phyloP scores from a whole-genome alignment of 2,113 vertebrate genomes.

The Noctilio leporinus region DNA sequence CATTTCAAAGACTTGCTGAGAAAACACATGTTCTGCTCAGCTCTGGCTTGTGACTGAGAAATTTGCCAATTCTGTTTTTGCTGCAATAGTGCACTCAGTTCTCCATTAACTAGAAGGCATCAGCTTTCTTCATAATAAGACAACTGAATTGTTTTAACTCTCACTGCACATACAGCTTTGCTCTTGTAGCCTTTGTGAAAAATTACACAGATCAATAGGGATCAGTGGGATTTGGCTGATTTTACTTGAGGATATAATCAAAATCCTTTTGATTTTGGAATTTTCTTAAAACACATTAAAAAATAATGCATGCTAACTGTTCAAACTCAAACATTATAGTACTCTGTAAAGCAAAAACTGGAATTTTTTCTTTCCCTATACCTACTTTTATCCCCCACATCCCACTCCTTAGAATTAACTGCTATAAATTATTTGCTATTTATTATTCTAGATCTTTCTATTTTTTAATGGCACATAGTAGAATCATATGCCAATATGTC shows the following conservation, averaged over 20 bases:
- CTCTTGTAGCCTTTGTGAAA: background rate
- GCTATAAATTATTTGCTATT: background rate
- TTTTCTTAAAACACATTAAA: background rate
- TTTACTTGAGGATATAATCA: background rate
- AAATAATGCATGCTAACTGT: background rate
- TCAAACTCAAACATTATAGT: background rate
- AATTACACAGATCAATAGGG: background rate
- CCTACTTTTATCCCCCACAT: background rate
- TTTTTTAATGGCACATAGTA: background rate
- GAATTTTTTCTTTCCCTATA: background rate
- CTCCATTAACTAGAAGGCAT: background rate
- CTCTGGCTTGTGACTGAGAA: background rate
- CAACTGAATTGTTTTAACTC: background rate
- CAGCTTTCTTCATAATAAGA: background rate
- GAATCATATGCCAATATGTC: background rate
- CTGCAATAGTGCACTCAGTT: background rate
- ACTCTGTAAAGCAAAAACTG: background rate
- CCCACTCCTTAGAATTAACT: background rate
- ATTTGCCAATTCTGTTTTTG: background rate
- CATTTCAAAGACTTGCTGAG: background rate
- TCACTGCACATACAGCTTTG: background rate
- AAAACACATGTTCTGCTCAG: background rate
- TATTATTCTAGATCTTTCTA: background rate
- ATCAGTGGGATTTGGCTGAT: background rate
- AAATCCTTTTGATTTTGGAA: background rate